Base-by-base conservation (phyloP, 2,888 invertebrate species). In the Dromius quadrimaculatus region DNA sequence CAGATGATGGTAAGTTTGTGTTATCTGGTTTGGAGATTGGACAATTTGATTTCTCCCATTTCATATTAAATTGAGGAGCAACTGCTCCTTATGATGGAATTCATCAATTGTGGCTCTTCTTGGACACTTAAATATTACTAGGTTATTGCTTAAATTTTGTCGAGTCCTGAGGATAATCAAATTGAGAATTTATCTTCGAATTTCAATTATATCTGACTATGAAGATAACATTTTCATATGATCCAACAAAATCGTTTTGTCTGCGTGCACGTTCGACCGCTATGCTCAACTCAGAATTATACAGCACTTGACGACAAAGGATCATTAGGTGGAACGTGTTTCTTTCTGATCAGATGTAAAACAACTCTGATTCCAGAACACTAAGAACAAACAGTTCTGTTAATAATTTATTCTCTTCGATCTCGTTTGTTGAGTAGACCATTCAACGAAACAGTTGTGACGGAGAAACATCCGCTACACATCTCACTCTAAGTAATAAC, bases 341-440 rank as follows among this genome's bases (percentile, higher is more conserved):
- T 50, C 13, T 50, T 6, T 50, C 28, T 50, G 20, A 23, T 50
- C 50, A 50, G 50, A 50, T 50, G 50, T 50, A 28, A 13, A 28
- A 50, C 50, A 28, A 22, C 20, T 15, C 28, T 15, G 28, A 23
- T 23, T 54, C 15, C 50, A 54, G 23, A 54, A 54, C 50, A 54
- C 50, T 28, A 54, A 54, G 50, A 54, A 54, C 50, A 54, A 54
- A 54, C 50, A 54, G 28, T 28, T 28, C 50, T 32, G 50, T 54
- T 54, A 54, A 54, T 54, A n/a, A 54, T 54, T 54, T 54, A 28
- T 28, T 28, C 28, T 54, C 50, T 28, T 23, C 50, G 28, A 54
- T 50, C 28, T 28, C 28, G 28, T 28, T 28, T 28, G 28, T 28
- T 8, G 22, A 22, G 22, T 22, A 22, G n/a, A 4, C 47, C 23